Evolutionary conservation across 2,113 vertebrate species (phyloP).

Genomic region (Phylloscopus trochilus): DNA sequence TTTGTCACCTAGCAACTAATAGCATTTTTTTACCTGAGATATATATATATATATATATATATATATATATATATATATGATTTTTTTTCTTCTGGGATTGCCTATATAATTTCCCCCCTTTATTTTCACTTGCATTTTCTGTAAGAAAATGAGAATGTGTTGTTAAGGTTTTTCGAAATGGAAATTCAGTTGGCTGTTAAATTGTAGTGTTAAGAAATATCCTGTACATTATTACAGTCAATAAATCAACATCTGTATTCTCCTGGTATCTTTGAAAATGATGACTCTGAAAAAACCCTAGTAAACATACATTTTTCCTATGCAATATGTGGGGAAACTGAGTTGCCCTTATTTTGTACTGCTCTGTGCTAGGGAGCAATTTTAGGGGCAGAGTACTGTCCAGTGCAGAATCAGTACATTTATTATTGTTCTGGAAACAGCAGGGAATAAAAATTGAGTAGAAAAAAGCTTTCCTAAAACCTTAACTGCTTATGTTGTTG

Average conservation of each 20-base stretch:
- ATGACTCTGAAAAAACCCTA: not conserved
- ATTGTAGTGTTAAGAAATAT: not conserved
- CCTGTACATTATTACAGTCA: not conserved
- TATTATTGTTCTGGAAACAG: not conserved
- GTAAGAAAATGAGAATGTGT: not conserved
- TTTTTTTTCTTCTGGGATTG: not conserved
- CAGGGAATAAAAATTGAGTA: not conserved
- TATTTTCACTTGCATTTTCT: not conserved
- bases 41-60: not conserved
- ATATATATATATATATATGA: no score
- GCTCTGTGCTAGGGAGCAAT: fast-evolving
- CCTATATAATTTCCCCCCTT: not conserved
- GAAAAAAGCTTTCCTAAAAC: not conserved
- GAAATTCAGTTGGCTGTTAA: not conserved
- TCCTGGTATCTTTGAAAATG: not conserved
- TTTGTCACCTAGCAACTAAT: conserved; percentile 53
- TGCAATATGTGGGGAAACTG: not conserved
- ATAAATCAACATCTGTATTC: not conserved
- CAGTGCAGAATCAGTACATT: not conserved
- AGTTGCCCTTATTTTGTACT: not conserved
- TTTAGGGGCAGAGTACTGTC: not conserved
- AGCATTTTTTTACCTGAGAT: not conserved
- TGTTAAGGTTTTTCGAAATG: not conserved
- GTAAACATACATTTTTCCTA: not conserved
- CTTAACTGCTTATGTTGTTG: not conserved